A percentile compares a stretch with the other conserved stretches of the same genome.
These are phyloP conservation scores for Pygocentrus nattereri DNA, from an alignment of 2,797 vertebrate species.

Conservation along the genomic window DNA sequence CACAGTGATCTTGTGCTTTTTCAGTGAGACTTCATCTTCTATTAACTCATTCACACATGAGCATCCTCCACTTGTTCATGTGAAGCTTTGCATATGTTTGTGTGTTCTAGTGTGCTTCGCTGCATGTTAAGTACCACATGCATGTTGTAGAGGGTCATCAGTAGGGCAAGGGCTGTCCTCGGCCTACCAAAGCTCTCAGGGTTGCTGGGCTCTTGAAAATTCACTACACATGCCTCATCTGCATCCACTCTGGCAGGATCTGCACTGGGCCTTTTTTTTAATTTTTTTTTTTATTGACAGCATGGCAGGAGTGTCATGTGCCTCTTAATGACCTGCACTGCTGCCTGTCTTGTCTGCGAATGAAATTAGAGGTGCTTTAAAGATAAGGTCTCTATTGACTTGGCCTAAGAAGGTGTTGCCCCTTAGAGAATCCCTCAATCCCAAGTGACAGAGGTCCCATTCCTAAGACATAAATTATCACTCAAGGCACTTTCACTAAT, in stretches of 20 bases:
- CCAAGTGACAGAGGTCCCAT: conserved; percentile 57
- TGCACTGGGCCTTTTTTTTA: conserved; percentile 10
- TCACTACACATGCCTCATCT: conserved; percentile 31
- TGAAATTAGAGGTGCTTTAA: conserved; percentile 64
- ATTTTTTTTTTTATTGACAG: conserved; percentile 34
- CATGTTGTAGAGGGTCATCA: conserved; percentile 15
- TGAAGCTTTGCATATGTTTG: neutral
- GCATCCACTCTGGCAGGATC: conserved; percentile 33
- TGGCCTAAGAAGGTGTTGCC: conserved; percentile 63
- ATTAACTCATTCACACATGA: neutral
- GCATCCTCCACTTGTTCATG: neutral
- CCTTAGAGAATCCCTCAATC: conserved; percentile 64
- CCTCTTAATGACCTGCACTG: conserved; percentile 47
- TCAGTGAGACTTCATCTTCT: neutral
- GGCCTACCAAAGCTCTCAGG: conserved; percentile 9
- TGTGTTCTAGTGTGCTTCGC: neutral
- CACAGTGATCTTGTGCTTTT: neutral
- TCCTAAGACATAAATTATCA: conserved; percentile 36
- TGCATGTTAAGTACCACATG: conserved; percentile 7
- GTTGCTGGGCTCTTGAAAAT: conserved; percentile 27
- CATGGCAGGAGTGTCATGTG: conserved; percentile 9
- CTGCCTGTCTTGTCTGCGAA: conserved; percentile 45
- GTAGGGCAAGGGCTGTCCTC: conserved; percentile 8
- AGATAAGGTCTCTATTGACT: conserved; percentile 67
- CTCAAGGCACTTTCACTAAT: conserved; percentile 33